phyloP scores from a whole-genome alignment of 1,140 invertebrate species.

The Aethina tumida region DNA sequence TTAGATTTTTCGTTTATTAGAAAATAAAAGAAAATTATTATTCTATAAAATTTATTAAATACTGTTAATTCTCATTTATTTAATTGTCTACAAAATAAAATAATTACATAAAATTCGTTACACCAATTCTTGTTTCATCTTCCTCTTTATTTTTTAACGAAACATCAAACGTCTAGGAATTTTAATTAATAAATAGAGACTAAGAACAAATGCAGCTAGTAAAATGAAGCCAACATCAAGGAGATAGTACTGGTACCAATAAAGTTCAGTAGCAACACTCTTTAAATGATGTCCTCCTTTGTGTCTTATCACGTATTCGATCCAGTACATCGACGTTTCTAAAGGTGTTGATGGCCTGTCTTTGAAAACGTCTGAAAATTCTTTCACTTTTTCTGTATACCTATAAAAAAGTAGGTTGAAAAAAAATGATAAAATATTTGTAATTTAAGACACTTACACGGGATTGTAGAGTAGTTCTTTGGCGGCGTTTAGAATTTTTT shows the following conservation, averaged over 20 bases:
- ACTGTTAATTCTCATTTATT: no score
- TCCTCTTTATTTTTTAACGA: no score
- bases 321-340: conserved; percentile 42
- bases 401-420: conserved; percentile 13
- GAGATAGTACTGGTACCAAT: conserved; percentile 20
- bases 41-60: no score
- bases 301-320: conserved; percentile 37
- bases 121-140: no score
- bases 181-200: conserved; percentile 2
- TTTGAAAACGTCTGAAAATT: conserved; percentile 47
- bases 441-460: conserved; percentile 12
- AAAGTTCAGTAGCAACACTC: conserved; percentile 34
- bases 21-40: no score
- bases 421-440: not conserved
- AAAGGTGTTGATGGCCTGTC: conserved; percentile 51
- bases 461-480: conserved; percentile 30
- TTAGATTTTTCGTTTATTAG: no score
- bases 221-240: conserved; percentile 15
- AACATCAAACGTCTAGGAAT: no score
- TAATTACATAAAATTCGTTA: no score
- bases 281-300: conserved; percentile 37
- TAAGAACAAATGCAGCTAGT: conserved; percentile 1
- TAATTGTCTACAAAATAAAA: no score
- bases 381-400: conserved; percentile 33
- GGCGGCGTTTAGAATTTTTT: conserved; percentile 25